Evolutionary conservation across 1,140 invertebrate genomes (phyloP).

Genomic region (Bombus confusus): DNA sequence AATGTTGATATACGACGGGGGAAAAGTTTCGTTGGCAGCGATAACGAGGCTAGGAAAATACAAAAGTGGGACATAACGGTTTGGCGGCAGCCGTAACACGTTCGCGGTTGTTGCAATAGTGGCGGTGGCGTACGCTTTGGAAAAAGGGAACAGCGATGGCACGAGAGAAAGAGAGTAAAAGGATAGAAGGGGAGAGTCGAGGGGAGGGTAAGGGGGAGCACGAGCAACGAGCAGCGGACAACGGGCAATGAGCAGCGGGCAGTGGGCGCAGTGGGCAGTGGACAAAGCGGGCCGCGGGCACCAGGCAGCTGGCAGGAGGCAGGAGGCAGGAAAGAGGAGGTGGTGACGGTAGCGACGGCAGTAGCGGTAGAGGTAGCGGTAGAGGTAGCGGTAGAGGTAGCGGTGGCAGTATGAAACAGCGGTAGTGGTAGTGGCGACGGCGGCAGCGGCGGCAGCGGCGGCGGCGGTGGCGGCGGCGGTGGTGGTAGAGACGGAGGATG

Average conservation of each 20-base stretch:
- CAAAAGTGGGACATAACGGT: constrained; percentile 7
- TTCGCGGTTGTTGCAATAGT: neutral
- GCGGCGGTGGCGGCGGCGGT: constrained; percentile 2
- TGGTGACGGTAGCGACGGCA: constrained; percentile 3
- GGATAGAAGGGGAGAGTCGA: neutral
- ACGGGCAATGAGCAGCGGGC: neutral
- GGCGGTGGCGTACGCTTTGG: neutral
- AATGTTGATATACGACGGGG: neutral
- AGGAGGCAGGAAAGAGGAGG: neutral
- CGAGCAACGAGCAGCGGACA: neutral
- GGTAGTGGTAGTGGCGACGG: neutral
- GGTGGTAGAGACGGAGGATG: constrained; percentile 47
- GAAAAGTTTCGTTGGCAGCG: neutral
- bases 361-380: neutral
- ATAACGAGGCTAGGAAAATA: constrained; percentile 3
- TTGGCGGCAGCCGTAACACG: neutral
- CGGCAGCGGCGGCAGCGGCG: neutral
- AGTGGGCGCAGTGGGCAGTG: neutral
- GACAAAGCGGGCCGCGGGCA: neutral
- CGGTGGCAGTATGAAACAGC: neutral
- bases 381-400: neutral
- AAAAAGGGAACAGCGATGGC: neutral
- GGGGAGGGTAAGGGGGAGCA: neutral
- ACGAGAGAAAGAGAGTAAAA: neutral
- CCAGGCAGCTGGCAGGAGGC: neutral